Base-by-base conservation (phyloP, 2,888 invertebrate species). In the Masnerella sp. region DNA sequence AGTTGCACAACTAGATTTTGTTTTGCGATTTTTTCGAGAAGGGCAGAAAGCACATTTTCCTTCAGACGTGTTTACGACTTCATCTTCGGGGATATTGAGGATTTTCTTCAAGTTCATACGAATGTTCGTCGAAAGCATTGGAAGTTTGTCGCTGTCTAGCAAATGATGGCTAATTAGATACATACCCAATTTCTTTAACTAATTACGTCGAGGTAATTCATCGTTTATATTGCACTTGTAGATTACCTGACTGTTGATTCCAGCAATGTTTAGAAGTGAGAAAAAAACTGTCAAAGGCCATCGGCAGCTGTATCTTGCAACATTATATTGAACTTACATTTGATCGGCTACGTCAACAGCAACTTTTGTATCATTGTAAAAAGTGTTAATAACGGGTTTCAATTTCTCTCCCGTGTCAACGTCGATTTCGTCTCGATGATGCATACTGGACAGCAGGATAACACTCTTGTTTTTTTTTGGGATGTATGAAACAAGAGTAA, bases 401-500 rank as follows among this genome's bases (percentile, higher is more conserved):
- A 9, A 8, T n/a, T 30, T 30, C 7, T 30, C 30, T n/a, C n/a
- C n/a, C 7, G 30, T 5, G 2, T 9, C 30, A n/a, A n/a, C 30
- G n/a, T 30, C 30, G 9, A 30, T 30, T 9, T 30, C 9, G 4
- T 36, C 36, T 22, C 7, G 22, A 56, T 58, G 51, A 56, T 76
- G 75, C 59, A 79, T 69, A 34, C 75, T 75, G 18, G 75, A 79
- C 14, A 77, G 11, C 9, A 78, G 49, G 7, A 75, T 15, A 8
- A 76, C 75, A 72, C 54, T 75, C 73, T 76, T 79, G 11, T 75
- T 18, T 12, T 54, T 54, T 17, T 54, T 54, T 25, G 38, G 56
- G 2, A 51, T 22, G 22, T 51, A 36, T 79, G 80, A 81, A 18
- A 79, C 76, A 28, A 82, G 59, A 2, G 68, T 74, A 1, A 8